These are phyloP conservation scores for Galeopsomyia nigrocyanea DNA, from an alignment of 2,888 invertebrate species.

Conservation along the genomic window DNA sequence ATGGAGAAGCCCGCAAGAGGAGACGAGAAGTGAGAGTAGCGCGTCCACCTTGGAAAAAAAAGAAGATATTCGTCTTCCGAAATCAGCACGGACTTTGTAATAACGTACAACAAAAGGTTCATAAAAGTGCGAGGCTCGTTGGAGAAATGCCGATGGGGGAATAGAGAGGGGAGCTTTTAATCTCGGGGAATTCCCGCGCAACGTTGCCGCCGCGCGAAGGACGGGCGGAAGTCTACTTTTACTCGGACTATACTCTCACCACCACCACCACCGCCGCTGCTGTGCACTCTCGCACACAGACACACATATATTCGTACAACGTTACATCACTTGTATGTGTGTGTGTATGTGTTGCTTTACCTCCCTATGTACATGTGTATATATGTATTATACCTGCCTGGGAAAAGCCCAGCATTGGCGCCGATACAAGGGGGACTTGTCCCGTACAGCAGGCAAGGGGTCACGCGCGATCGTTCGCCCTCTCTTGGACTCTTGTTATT, in stretches of 20 bases:
- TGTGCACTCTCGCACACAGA: background rate
- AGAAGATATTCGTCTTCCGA: too few relatives aligned
- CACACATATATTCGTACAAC: background rate
- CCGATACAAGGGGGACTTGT: conserved; percentile 36
- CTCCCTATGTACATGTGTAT: background rate
- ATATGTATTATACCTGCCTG: conserved; percentile 22
- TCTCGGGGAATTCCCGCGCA: conserved; percentile 43
- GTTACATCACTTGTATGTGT: background rate
- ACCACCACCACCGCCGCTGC: too few relatives aligned
- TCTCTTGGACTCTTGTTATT: conserved; percentile 18
- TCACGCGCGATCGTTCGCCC: background rate
- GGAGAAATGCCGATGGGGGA: too few relatives aligned
- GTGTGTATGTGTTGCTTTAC: background rate
- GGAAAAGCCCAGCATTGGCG: conserved; percentile 44
- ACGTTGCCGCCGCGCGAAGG: conserved; percentile 32
- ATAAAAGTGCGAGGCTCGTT: too few relatives aligned
- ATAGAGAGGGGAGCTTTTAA: background rate
- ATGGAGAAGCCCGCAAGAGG: too few relatives aligned
- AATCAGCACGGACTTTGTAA: too few relatives aligned
- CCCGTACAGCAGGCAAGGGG: background rate
- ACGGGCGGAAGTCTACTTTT: conserved; percentile 49
- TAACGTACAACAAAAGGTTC: too few relatives aligned
- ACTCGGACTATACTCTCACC: conserved; percentile 32
- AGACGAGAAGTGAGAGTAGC: too few relatives aligned
- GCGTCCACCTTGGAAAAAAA: too few relatives aligned